These are phyloP conservation scores for Rhinoraja longicauda DNA, from an alignment of 2,797 vertebrate genomes.

Conservation along the genomic window DNA sequence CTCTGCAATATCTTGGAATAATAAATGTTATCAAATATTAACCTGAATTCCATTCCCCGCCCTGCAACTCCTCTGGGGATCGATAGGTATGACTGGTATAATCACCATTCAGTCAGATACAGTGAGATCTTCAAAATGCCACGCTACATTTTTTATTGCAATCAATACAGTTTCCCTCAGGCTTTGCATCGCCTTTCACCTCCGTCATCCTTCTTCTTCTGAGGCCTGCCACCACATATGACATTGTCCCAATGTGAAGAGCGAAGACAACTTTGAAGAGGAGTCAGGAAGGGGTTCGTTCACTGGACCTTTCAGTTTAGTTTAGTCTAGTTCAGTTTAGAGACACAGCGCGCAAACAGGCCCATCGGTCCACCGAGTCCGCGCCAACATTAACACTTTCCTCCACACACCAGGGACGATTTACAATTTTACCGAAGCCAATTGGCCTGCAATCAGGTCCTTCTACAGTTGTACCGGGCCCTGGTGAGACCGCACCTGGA, in stretches of 20 bases:
- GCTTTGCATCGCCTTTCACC: too few species aligned
- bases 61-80: neutral
- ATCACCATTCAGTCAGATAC: conserved; percentile 7
- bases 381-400: too few species aligned
- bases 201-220: neutral
- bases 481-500: too few species aligned
- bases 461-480: too few species aligned
- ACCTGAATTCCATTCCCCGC: conserved; percentile 19
- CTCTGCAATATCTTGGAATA: neutral
- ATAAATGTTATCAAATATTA: conserved; percentile 9
- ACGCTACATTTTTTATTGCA: neutral
- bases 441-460: too few species aligned
- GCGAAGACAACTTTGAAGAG: neutral
- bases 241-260: neutral
- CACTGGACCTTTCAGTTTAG: too few species aligned
- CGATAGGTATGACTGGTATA: neutral
- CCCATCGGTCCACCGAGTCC: too few species aligned
- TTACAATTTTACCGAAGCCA: too few species aligned
- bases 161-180: neutral
- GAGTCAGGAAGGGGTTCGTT: neutral
- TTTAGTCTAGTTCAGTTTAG: too few species aligned
- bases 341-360: too few species aligned
- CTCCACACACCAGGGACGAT: too few species aligned
- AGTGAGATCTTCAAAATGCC: neutral
- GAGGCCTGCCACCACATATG: too few species aligned